phyloP scores from a whole-genome alignment of 92 coral and sea anemone species.

The Scolanthus callimorphus region DNA sequence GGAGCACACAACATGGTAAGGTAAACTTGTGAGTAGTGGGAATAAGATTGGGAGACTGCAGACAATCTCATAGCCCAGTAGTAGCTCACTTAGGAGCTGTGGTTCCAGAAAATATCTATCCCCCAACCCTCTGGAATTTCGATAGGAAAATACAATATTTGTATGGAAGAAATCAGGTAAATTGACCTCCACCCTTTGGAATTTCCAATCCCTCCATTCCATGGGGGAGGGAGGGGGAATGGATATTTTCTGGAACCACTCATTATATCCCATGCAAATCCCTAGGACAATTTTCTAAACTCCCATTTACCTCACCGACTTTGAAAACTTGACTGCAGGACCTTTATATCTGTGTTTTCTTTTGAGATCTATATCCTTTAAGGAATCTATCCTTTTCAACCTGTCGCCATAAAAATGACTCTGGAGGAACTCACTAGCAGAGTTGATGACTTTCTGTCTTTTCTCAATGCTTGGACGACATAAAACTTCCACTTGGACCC shows the following conservation, averaged over 20 bases:
- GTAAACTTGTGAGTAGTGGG: no score
- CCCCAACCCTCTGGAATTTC: no score
- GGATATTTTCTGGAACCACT: not conserved
- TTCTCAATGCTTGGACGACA: conserved; percentile 38
- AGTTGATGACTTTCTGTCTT: conserved; percentile 53
- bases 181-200: not conserved
- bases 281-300: no score
- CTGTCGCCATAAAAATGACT: conserved; percentile 85
- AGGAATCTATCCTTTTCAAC: conserved; percentile 63
- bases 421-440: conserved; percentile 69
- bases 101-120: no score
- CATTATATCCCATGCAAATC: not conserved
- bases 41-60: no score
- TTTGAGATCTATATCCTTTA: conserved; percentile 34
- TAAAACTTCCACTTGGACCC: conserved; percentile 64
- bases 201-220: not conserved
- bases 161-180: no score
- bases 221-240: not conserved
- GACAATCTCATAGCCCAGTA: no score
- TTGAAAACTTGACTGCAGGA: conserved; percentile 75
- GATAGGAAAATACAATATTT: no score
- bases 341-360: conserved; percentile 30
- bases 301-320: conserved; percentile 1
- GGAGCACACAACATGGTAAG: no score
- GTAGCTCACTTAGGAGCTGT: no score